phyloP scores from a whole-genome alignment of 2,888 invertebrate species.

The Criorhina ranunculi region DNA sequence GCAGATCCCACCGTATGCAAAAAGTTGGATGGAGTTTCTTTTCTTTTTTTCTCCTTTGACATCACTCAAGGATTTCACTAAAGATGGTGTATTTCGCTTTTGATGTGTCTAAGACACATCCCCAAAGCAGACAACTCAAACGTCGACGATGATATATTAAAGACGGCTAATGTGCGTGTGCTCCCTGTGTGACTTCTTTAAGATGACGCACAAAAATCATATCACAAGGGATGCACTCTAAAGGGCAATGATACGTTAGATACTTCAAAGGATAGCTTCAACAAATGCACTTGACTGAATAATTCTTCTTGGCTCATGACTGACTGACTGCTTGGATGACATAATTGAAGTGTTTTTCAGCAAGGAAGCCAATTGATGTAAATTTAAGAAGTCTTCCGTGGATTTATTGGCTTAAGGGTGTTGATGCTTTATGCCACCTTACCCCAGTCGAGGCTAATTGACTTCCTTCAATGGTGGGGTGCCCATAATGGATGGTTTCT shows the following conservation, averaged over 20 bases:
- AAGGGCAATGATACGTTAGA: slow-evolving; percentile 72
- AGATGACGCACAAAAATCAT: slow-evolving; percentile 61
- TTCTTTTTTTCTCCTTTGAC: too few relatives aligned
- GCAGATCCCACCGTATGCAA: not conserved
- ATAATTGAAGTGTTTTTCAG: slow-evolving; percentile 71
- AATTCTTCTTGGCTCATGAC: slow-evolving; percentile 56
- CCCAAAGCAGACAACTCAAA: slow-evolving; percentile 37
- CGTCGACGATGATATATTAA: slow-evolving; percentile 19
- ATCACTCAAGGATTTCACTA: slow-evolving; percentile 30
- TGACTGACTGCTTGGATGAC: slow-evolving; percentile 51
- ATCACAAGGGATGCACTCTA: slow-evolving; percentile 52
- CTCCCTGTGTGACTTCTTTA: slow-evolving; percentile 48
- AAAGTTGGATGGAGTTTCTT: slow-evolving; percentile 38
- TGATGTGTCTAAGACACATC: slow-evolving; percentile 38
- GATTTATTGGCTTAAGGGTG: slow-evolving; percentile 73
- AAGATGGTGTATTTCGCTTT: slow-evolving; percentile 15
- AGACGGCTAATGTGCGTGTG: slow-evolving; percentile 48
- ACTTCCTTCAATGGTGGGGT: slow-evolving; percentile 21
- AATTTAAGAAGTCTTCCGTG: slow-evolving; percentile 63
- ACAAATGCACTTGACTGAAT: slow-evolving; percentile 64
- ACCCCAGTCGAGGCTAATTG: slow-evolving; percentile 46
- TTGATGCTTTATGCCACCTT: slow-evolving; percentile 50
- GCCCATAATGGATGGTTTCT: slow-evolving; percentile 15
- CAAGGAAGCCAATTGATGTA: slow-evolving; percentile 72
- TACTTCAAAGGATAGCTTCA: slow-evolving; percentile 68